Evolutionary conservation across 1,140 invertebrate species (phyloP).

Genomic region (Choristoneura fumiferana): DNA sequence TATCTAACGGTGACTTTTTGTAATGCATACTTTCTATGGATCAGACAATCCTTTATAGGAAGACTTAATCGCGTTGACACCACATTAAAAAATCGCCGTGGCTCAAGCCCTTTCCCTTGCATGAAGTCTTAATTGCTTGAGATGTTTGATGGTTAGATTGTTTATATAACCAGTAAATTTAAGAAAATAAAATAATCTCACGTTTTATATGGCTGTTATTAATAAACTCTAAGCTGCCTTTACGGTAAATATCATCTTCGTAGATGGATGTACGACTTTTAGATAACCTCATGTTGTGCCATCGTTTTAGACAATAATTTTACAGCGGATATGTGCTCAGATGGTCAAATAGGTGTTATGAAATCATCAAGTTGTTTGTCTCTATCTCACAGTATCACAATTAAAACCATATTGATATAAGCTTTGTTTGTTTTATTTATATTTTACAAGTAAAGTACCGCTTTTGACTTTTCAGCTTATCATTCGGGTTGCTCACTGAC

Average conservation of each 20-base stretch:
- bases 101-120: too few relatives aligned
- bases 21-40: too few relatives aligned
- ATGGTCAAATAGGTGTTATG: background rate
- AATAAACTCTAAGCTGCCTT: background rate
- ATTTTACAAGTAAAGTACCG: background rate
- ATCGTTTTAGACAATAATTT: conserved; percentile 16
- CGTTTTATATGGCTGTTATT: background rate
- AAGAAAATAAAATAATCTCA: background rate
- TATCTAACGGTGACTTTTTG: too few relatives aligned
- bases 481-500: background rate
- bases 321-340: background rate
- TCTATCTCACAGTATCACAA: conserved; percentile 9
- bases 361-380: conserved; percentile 5
- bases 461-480: conserved; percentile 1
- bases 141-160: too few relatives aligned
- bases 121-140: too few relatives aligned
- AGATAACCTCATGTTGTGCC: conserved; percentile 5
- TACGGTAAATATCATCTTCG: background rate
- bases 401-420: conserved; percentile 16
- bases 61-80: too few relatives aligned
- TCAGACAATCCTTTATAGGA: too few relatives aligned
- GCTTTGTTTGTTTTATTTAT: conserved; percentile 12
- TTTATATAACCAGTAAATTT: too few relatives aligned
- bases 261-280: background rate
- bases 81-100: too few relatives aligned